These are phyloP conservation scores for Frieseomelitta varia DNA, from an alignment of 1,140 invertebrate species.

Conservation along the genomic window DNA sequence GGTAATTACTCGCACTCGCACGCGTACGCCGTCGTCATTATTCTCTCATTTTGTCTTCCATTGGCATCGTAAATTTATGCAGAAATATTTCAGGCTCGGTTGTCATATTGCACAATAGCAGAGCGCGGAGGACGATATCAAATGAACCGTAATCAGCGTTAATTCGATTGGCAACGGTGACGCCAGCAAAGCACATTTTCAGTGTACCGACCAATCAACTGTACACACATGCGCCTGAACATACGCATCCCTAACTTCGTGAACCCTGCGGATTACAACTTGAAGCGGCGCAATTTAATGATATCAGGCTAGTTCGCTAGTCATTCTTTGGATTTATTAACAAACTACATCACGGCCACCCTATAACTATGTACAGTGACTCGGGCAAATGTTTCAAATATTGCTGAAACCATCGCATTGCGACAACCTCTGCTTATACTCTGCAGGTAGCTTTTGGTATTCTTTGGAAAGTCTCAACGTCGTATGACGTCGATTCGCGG, in stretches of 20 bases:
- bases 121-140: constrained; percentile 11
- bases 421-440: too few relatives aligned
- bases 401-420: too few relatives aligned
- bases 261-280: constrained; percentile 26
- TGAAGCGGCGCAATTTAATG: constrained; percentile 41
- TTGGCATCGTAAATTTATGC: constrained; percentile 28
- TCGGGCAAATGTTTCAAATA: too few relatives aligned
- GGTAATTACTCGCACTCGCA: background rate
- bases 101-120: constrained; percentile 35
- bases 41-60: constrained; percentile 25
- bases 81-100: constrained; percentile 21
- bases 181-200: constrained; percentile 33
- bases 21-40: constrained; percentile 1
- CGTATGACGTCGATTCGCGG: too few relatives aligned
- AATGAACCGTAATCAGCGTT: constrained; percentile 58
- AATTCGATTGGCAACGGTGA: constrained; percentile 50
- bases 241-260: constrained; percentile 18
- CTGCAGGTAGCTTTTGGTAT: too few relatives aligned
- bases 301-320: constrained; percentile 30
- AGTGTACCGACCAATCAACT: constrained; percentile 48
- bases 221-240: constrained; percentile 7
- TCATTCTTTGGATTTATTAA: constrained; percentile 31
- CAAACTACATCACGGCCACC: background rate
- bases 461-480: too few relatives aligned
- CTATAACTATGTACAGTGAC: too few relatives aligned